Evolutionary conservation across 2,113 vertebrate genomes (phyloP), one percentile per base, ranked within the genome.

Genomic region (Prunella himalayana): DNA sequence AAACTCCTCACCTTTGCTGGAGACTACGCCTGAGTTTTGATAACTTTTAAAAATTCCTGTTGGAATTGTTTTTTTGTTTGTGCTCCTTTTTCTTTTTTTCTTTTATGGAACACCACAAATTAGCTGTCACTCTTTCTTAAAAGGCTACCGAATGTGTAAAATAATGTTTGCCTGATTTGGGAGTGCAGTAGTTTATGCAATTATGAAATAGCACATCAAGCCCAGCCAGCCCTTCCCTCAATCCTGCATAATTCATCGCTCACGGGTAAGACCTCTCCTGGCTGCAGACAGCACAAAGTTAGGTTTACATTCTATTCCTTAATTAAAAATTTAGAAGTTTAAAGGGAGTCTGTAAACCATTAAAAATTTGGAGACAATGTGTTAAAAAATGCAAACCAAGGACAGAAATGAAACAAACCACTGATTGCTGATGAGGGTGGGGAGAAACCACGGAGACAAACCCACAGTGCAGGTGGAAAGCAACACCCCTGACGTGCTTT

Each of bases 241-340:
- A 51, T 27, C 81, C 71, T 97, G 97, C 95, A 97, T 96, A 97
- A 98, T 97, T 97, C 94, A 97, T 96, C 31, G 59, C 86, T 97
- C 90, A 44, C 2, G 68, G 88, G 88, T 68, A 8, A 94, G 97
- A 96, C 97, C 96, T 96, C 93, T 93, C 72, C 54, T 90, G 49
- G 78, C 72, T 16, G 59, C 86, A 96, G 91, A 95, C 82, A 89
- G 81, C 86, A 82, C 80, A 79, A 97, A 94, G 94, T 92, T 90
- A 97, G 93, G 94, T 95, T 97, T 95, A 77, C 75, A 61, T 87
- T 89, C 72, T 53, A 54, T 66, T 45, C 53, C 31, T 77, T 66
- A 85, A 97, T 97, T 93, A 97, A 97, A 98, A 97, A 97, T 95
- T 83, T 68, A 94, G 39, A 92, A 73, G 77, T 94, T 94, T 92